These are phyloP conservation scores for Pyrocoelia pectoralis DNA, from an alignment of 2,888 invertebrate genomes.

Conservation along the genomic window DNA sequence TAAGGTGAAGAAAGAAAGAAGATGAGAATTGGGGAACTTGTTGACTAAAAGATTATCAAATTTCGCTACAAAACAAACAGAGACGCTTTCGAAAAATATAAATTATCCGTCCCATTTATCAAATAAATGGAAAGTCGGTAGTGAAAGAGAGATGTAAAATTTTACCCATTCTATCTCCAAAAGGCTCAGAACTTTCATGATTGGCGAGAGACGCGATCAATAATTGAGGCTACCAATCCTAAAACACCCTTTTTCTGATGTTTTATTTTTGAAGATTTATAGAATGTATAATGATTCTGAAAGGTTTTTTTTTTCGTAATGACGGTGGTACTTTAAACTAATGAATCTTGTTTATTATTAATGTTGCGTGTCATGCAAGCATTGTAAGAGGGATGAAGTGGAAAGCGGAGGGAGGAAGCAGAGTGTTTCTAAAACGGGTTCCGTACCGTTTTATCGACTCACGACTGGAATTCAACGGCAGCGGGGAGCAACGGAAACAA, in stretches of 20 bases:
- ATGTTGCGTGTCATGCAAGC: neutral
- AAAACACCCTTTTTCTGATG: constrained; percentile 23
- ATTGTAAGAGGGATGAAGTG: neutral
- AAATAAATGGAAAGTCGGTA: constrained; percentile 11
- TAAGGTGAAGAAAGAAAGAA: neutral
- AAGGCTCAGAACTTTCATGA: constrained; percentile 18
- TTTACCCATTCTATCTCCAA: constrained; percentile 31
- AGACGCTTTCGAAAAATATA: constrained; percentile 13
- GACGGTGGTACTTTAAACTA: neutral
- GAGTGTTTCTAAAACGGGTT: constrained; percentile 7
- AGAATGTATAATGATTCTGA: constrained; percentile 23
- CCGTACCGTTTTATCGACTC: too few relatives aligned
- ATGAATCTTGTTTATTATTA: neutral
- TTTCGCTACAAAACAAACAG: constrained; percentile 22
- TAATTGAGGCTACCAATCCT: constrained; percentile 33
- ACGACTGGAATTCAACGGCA: constrained; percentile 1
- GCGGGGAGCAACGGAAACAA: constrained; percentile 2
- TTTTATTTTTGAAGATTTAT: constrained; percentile 30
- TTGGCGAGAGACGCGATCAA: constrained; percentile 33
- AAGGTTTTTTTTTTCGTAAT: neutral
- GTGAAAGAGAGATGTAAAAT: constrained; percentile 15
- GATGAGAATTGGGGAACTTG: neutral
- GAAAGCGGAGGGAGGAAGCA: constrained; percentile 1
- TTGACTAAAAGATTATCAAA: constrained; percentile 23
- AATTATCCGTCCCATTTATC: constrained; percentile 13